Evolutionary conservation across 2,888 invertebrate genomes (phyloP), one percentile per base, ranked within the genome.

Genomic region (Patella pellucida): DNA sequence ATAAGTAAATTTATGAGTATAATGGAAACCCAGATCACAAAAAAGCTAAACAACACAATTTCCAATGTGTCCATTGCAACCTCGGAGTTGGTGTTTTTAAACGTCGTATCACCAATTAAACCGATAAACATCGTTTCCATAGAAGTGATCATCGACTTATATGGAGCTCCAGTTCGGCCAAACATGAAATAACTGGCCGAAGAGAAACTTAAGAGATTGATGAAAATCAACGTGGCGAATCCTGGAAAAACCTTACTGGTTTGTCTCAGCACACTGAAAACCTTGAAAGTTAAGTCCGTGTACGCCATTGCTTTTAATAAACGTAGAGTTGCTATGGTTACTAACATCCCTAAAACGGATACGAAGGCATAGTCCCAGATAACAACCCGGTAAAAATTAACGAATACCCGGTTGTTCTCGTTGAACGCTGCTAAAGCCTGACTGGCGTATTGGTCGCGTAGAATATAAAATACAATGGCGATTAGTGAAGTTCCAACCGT

Each of bases 361-460:
- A 85, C 81, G 23, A 86, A 79, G 5, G 82, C 67, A 14, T 76
- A 76, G 72, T 86, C 85, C 86, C 85, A 86, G 3, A 85, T 41
- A 1, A 83, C 84, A 51, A 85, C 77, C 72, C 84, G 84, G 69
- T 84, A 84, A 67, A 87, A 87, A 76, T 86, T 85, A 2, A 87
- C 81, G 76, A 85, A 87, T 56, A 74, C 78, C 68, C 83, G 82
- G 12, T 83, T 81, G 75, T 86, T 84, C 68, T 81, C 80, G 41
- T 78, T 80, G 73, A 84, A 85, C 3, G 79, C 76, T 9, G 76
- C 77, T 62, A 86, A 54, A n/a, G 82, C 81, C 41, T 81, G 31
- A 27, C 78, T 76, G 1, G 84, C 82, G 56, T 83, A 71, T 2
- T 76, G 31, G 19, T 78, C 68, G 41, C 84, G 79, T 0, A 82